Evolutionary conservation across 2,113 vertebrate species (phyloP).

Genomic region (Alligator mississippiensis): DNA sequence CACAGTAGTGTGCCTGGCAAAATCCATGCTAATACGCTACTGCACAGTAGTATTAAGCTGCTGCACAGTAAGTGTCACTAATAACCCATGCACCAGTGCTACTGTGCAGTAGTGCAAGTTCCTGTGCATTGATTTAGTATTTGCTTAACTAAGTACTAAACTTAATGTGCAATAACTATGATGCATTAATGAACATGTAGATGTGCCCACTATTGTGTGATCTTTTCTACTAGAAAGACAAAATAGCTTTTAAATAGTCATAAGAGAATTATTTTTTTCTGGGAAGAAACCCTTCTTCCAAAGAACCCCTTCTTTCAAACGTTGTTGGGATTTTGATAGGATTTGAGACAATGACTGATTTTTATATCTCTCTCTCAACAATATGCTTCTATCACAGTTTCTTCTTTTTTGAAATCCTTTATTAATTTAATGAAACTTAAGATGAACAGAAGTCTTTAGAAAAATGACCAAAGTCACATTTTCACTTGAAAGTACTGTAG

Average conservation of each 20-base stretch:
- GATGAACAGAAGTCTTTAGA: background rate
- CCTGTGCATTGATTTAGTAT: too few species aligned
- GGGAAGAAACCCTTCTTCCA: background rate
- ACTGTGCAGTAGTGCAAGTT: too few species aligned
- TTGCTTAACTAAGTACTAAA: too few species aligned
- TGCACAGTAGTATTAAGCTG: too few species aligned
- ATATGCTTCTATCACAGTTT: background rate
- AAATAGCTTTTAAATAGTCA: background rate
- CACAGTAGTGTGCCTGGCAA: too few species aligned
- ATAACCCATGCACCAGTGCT: too few species aligned
- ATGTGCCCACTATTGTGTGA: background rate
- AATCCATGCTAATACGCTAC: too few species aligned
- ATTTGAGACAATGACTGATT: background rate
- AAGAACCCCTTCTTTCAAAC: background rate
- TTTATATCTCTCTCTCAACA: conserved; percentile 21
- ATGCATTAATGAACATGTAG: too few species aligned
- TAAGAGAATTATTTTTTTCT: background rate
- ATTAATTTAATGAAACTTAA: background rate
- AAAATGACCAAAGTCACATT: background rate
- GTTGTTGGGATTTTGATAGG: background rate
- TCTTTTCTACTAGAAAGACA: background rate
- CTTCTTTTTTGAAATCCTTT: background rate
- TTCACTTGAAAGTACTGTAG: background rate
- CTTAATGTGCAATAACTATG: too few species aligned
- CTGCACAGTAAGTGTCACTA: too few species aligned